Base-by-base conservation (phyloP, 2,888 invertebrate genomes). In the Carabus problematicus region DNA sequence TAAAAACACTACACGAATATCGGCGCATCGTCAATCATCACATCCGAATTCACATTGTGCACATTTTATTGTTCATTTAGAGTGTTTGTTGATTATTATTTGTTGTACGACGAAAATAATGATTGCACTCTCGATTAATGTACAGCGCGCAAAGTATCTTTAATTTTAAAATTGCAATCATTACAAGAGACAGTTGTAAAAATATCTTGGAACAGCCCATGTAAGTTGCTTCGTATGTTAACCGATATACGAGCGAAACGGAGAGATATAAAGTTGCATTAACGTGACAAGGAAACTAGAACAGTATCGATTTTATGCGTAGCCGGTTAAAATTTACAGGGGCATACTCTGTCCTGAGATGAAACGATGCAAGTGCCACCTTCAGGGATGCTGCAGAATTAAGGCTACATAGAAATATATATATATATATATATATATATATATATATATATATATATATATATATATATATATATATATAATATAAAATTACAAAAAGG, bases 171-270 rank as follows among this genome's bases (percentile, higher is more conserved):
- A 79, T 79, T 78, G 75, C 79, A 73, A 75, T 76, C 75, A 76
- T 72, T 75, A 75, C 62, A 69, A 62, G 72, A 74, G 75, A 52
- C 70, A 70, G 74, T 76, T 75, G 79, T 79, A 80, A 79, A 81
- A 80, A 80, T 81, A 80, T 79, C 78, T 76, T 75, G 79, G 78
- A 76, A 78, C 79, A 78, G 76, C 79, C 80, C 79, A 78, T 77
- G 75, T 77, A 75, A 72, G 75, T 76, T 75, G 75, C 75, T 75
- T 73, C 75, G 77, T 76, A 76, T 76, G 77, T 76, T 76, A 74
- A 77, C 76, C 77, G 75, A 77, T 77, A 71, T 74, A 64, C 64
- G 73, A 61, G 70, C 71, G 75, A 77, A 73, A 72, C 76, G 75
- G 75, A 77, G 70, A 73, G 75, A 73, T 71, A 11, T 18, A 18